Conservation (phyloP, 2,113 vertebrate genomes). For the Accipiter virgatus region DNA sequence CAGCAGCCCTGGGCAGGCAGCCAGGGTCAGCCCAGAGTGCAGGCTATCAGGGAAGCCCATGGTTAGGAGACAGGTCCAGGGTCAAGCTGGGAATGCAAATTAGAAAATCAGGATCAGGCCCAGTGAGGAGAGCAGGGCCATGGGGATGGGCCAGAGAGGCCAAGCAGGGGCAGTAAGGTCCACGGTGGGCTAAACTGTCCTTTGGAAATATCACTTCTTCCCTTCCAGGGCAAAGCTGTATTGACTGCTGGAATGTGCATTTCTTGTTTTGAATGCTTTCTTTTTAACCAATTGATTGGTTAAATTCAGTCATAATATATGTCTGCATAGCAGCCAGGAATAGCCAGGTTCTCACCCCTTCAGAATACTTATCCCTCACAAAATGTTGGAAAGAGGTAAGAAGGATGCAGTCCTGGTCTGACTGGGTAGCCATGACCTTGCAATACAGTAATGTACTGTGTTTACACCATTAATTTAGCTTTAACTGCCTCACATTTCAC, state of each 20-base stretch:
- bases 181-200: neutral
- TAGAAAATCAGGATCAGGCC: neutral
- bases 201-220: neutral
- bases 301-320: neutral
- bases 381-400: neutral
- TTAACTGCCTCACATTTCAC: neutral
- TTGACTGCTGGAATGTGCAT: neutral
- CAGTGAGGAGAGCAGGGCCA: neutral
- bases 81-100: neutral
- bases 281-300: neutral
- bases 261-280: neutral
- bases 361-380: neutral
- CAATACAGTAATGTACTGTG: neutral
- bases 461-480: slow-evolving; percentile 3
- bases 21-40: neutral
- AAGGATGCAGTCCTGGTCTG: neutral
- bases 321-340: neutral
- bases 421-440: neutral
- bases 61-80: neutral
- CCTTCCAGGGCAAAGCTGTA: neutral
- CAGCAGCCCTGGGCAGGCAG: neutral
- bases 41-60: neutral
- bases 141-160: neutral
- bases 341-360: neutral
- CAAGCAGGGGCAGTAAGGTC: too few species aligned